phyloP scores from a whole-genome alignment of 2,888 invertebrate species.

The Ochropleura plecta region DNA sequence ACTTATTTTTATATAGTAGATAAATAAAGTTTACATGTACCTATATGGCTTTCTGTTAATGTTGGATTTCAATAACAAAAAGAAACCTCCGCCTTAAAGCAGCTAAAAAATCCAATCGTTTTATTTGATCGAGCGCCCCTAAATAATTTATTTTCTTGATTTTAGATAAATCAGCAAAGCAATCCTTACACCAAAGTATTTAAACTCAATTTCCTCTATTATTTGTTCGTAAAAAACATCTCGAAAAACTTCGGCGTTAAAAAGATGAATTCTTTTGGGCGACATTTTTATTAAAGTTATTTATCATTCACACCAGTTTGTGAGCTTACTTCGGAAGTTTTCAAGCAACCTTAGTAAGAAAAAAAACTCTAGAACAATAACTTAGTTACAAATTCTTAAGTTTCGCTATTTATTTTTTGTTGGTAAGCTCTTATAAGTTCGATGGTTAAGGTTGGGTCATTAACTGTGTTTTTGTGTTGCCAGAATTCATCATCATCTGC shows the following conservation, averaged over 20 bases:
- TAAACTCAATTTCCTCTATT: conserved; percentile 25
- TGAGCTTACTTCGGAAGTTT: conserved; percentile 45
- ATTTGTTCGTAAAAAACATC: conserved; percentile 33
- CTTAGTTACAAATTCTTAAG: conserved; percentile 39
- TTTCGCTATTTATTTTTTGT: conserved; percentile 27
- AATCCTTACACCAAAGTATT: conserved; percentile 17
- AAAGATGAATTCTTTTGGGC: conserved; percentile 36
- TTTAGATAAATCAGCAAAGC: conserved; percentile 16
- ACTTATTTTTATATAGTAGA: too few relatives aligned
- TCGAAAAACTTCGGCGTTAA: conserved; percentile 43
- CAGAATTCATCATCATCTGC: neutral
- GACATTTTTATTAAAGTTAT: conserved; percentile 59
- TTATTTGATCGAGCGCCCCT: neutral
- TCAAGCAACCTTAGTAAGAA: conserved; percentile 24
- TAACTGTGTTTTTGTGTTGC: neutral
- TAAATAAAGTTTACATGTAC: too few relatives aligned
- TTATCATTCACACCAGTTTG: conserved; percentile 48
- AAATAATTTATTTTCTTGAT: conserved; percentile 15
- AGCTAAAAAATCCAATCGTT: conserved; percentile 3
- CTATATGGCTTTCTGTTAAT: too few relatives aligned
- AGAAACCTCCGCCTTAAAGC: too few relatives aligned
- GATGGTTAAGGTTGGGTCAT: neutral
- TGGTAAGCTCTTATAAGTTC: conserved; percentile 3
- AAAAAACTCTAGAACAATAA: conserved; percentile 47
- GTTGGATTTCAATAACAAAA: too few relatives aligned